Conservation (phyloP, 2,797 vertebrate species). For the Acanthurus tractus region DNA sequence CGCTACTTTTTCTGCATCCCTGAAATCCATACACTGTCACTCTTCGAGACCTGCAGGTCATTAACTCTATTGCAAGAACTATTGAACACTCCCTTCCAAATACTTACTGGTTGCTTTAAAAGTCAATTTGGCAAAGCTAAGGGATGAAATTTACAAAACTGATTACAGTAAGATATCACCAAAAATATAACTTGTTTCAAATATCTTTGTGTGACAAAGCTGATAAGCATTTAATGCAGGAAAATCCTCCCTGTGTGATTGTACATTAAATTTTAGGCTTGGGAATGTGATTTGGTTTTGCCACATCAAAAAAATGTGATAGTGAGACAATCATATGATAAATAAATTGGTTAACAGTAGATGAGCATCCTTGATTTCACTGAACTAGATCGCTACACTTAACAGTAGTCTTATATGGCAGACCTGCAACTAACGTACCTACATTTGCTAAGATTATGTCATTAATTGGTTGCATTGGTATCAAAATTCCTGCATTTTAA, state of each 20-base stretch:
- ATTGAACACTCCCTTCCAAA: slow-evolving; percentile 4
- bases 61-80: slow-evolving; percentile 22
- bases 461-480: background rate
- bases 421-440: background rate
- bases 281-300: no score
- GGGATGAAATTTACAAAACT: background rate
- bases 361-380: background rate
- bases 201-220: slow-evolving; percentile 5
- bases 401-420: background rate
- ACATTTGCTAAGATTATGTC: background rate
- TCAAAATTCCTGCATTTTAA: background rate
- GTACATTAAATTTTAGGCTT: background rate
- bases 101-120: background rate
- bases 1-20: slow-evolving; percentile 34
- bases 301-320: background rate
- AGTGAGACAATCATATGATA: background rate
- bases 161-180: slow-evolving; percentile 26
- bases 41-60: slow-evolving; percentile 27
- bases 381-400: background rate
- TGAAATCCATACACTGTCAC: slow-evolving; percentile 52
- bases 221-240: slow-evolving; percentile 2
- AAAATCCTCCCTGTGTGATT: background rate
- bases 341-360: background rate
- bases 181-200: slow-evolving; percentile 19
- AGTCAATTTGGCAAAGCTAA: background rate